Conservation (phyloP, 2,113 vertebrate species). For the Verasper variegatus region DNA sequence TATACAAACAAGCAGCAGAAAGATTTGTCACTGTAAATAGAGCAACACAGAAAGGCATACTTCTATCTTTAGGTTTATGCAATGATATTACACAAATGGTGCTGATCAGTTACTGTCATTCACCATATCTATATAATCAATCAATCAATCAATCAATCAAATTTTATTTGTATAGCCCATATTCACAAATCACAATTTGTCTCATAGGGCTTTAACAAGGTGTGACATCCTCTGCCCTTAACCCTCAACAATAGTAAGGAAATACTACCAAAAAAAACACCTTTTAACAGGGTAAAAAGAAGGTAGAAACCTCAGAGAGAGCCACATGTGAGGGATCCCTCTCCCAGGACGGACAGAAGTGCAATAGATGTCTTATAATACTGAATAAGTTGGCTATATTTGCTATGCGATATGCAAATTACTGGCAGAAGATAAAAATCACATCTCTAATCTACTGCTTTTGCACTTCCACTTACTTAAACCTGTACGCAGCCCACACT, state of each 20-base stretch:
- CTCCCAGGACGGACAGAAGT: too few species aligned
- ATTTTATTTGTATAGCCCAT: too few species aligned
- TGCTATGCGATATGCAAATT: constrained; percentile 13
- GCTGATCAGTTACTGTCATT: background rate
- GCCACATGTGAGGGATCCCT: too few species aligned
- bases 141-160: too few species aligned
- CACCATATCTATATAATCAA: background rate
- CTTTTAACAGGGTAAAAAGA: too few species aligned
- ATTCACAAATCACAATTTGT: too few species aligned
- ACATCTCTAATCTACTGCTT: background rate
- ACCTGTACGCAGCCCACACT: background rate
- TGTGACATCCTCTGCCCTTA: too few species aligned
- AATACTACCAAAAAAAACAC: too few species aligned
- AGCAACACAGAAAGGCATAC: background rate
- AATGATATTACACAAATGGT: background rate
- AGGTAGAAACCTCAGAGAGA: too few species aligned
- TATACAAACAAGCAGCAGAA: background rate
- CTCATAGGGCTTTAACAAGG: too few species aligned
- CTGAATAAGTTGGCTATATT: background rate
- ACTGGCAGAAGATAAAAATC: background rate
- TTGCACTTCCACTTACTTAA: background rate
- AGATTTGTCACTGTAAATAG: background rate
- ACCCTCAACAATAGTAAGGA: too few species aligned
- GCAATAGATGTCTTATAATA: too few species aligned
- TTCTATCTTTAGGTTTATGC: background rate